Conservation (phyloP, 2,113 vertebrate species). For the Xyliphius kryptos region DNA sequence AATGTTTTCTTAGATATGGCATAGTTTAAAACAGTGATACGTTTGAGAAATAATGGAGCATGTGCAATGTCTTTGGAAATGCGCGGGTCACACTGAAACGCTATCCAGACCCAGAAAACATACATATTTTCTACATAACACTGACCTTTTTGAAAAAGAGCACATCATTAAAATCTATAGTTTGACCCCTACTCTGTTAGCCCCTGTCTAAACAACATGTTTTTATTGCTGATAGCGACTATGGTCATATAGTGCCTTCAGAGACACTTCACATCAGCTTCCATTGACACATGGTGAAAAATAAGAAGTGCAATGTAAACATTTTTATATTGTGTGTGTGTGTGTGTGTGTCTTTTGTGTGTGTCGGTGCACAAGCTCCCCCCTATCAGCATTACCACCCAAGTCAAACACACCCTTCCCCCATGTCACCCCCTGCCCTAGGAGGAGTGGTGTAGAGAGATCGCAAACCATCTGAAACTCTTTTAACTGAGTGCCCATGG, state of each 20-base stretch:
- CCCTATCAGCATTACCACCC: constrained; percentile 50
- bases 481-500: constrained; percentile 61
- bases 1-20: too few species aligned
- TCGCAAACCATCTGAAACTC: constrained; percentile 66
- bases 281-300: too few species aligned
- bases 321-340: too few species aligned
- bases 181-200: constrained; percentile 12
- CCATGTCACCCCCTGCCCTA: constrained; percentile 42
- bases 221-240: constrained; percentile 4
- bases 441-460: constrained; percentile 56
- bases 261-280: too few species aligned
- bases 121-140: constrained; percentile 17
- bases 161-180: constrained; percentile 20
- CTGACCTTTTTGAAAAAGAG: constrained; percentile 28
- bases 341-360: not conserved
- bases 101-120: too few species aligned
- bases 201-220: not conserved
- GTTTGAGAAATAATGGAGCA: constrained; percentile 35
- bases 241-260: too few species aligned
- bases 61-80: constrained; percentile 44
- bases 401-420: constrained; percentile 64
- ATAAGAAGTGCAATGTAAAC: too few species aligned
- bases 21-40: too few species aligned
- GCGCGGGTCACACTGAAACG: too few species aligned
- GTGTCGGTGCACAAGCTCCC: constrained; percentile 52